Base-by-base conservation (phyloP, 1,140 invertebrate genomes). In the Orius insidiosus region DNA sequence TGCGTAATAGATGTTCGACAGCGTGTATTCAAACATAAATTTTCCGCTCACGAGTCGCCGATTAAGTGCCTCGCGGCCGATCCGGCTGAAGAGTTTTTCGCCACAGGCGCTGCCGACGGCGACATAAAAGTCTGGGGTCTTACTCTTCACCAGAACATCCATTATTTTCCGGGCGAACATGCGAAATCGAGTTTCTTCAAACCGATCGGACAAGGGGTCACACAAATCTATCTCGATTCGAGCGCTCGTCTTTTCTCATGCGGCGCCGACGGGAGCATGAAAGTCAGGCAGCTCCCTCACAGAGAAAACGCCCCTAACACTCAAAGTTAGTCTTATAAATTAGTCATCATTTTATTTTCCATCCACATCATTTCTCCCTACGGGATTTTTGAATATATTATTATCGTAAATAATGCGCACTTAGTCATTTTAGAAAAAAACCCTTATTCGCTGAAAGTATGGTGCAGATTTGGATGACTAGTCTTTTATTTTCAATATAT, bases 51-150 rank as follows among this genome's bases (percentile, higher is more conserved):
- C 60, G 89, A 95, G 56, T 82, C 79, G 35, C 77, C 89, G 45
- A 83, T 98, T 41, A 95, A 95, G 66, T 94, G 90, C 62, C 71
- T 98, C 51, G 82, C 89, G 30, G 69, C 97, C 8, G 90, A 98
- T 69, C 85, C 87, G 0, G 76, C 81, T 44, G 90, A 98, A 67
- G 92, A 98, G 64, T 88, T 86, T 63, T 96, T 97, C 64, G 89
- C 90, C 6, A 93, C 93, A 45, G 95, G 94, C 31, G 87, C 93
- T 33, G 86, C 89, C n/a, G 94, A 98, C 65, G 95, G 95, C 15
- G 92, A 98, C 66, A 94, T 98, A 52, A 98, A 98, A 77, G 85
- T 97, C 45, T 98, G 89, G 86, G 86, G 82, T 52, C 66, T 96
- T 53, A 74, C 78, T 46, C 75, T 55, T 2, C 89, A 86, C 63